phyloP scores from a whole-genome alignment of 2,113 vertebrate genomes.

The Oreochromis spilurus region DNA sequence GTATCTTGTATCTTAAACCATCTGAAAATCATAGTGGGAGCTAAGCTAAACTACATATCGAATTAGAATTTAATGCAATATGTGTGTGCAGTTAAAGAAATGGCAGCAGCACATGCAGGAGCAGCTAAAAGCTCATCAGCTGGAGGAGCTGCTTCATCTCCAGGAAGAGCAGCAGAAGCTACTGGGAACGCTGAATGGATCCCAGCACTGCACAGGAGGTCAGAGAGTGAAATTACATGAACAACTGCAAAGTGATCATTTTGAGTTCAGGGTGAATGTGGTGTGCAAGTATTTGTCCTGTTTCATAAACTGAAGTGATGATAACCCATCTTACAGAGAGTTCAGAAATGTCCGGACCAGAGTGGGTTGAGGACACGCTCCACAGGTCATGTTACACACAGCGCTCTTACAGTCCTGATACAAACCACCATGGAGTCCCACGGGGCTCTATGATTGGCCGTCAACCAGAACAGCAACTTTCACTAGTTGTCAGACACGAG shows the following conservation, averaged over 20 bases:
- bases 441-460: neutral
- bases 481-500: neutral
- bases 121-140: conserved; percentile 84
- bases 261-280: neutral
- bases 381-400: neutral
- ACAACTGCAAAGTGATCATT: neutral
- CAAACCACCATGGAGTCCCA: neutral
- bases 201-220: conserved; percentile 62
- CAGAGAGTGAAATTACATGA: neutral
- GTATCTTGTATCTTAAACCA: neutral
- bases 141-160: conserved; percentile 81
- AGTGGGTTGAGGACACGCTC: neutral
- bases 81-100: conserved; percentile 80
- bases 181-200: conserved; percentile 66
- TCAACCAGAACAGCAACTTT: neutral
- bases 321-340: neutral
- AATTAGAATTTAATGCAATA: neutral
- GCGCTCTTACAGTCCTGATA: neutral
- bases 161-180: conserved; percentile 85
- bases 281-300: neutral
- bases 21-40: neutral
- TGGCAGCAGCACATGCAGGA: conserved; percentile 90
- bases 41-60: neutral
- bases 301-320: neutral
- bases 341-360: neutral